Evolutionary conservation across 2,888 invertebrate species (phyloP).

Genomic region (Ferrisia virgata): DNA sequence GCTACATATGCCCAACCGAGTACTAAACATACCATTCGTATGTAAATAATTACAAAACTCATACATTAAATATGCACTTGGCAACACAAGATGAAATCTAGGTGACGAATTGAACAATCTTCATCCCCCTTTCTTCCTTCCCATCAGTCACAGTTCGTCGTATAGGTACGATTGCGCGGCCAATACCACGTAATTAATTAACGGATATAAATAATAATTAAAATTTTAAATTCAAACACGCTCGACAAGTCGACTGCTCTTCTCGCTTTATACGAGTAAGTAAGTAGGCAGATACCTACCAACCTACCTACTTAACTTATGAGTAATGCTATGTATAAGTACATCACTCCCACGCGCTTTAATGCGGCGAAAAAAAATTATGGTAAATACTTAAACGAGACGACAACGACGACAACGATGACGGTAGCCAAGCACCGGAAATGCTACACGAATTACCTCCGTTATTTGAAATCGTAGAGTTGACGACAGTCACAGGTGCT

Average conservation of each 20-base stretch:
- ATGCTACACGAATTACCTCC: slow-evolving; percentile 25
- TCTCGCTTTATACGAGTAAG: no score
- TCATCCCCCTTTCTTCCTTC: background rate
- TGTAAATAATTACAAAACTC: background rate
- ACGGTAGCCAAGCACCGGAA: background rate
- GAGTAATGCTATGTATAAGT: background rate
- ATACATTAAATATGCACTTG: background rate
- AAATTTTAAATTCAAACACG: background rate
- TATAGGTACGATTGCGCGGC: background rate
- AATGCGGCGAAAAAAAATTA: no score
- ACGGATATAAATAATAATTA: background rate
- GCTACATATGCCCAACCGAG: no score
- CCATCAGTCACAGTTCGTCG: background rate
- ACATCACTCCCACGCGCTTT: background rate
- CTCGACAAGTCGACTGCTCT: background rate
- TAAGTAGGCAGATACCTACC: no score
- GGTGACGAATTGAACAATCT: background rate
- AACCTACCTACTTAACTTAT: background rate
- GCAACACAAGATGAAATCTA: background rate
- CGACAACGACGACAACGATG: background rate
- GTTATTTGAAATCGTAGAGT: slow-evolving; percentile 34
- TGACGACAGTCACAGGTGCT: slow-evolving; percentile 58
- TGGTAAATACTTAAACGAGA: no score
- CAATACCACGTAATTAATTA: background rate
- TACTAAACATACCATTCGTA: background rate